Base-by-base conservation (phyloP, 2,888 invertebrate genomes). In the Phortica okadai region DNA sequence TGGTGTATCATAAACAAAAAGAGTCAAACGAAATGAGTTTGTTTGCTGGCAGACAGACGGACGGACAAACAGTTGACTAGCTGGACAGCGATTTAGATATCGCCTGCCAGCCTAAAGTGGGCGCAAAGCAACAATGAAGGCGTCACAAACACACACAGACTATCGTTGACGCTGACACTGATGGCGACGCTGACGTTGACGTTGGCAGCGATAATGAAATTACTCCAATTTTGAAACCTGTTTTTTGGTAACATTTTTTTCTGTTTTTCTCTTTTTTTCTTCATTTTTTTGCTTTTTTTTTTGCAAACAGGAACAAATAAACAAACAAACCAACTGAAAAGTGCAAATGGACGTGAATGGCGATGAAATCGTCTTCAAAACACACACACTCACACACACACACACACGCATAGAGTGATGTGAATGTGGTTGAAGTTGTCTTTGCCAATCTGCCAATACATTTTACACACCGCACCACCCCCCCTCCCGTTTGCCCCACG, bases 141-240 rank as follows among this genome's bases (percentile, higher is more conserved):
- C 33, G 33, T 56, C 7, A n/a, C 56, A 56, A 10, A 14, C 14
- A 56, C 7, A 2, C 56, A 16, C 16, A 6, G 16, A 56, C 56
- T 14, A 16, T 56, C 62, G 25, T 7, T 21, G 16, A 16, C 59
- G 25, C 25, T n/a, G 56, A 56, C 56, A 44, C 25, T 42, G 67
- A 62, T 25, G 69, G 41, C 75, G 45, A 64, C 56, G 41, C 21
- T 14, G 66, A 54, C 77, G 62, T 4, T 50, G 66, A 41, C 75
- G 76, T 59, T 74, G 77, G 79, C 74, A 78, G 81, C 74, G 77
- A 82, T 81, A 80, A 82, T 82, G 83, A 84, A 88, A 87, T 88
- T 90, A 88, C 87, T 88, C 88, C 84, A 89, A 86, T 89, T 89
- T 88, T 87, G 77, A 87, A 87, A 86, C 84, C 78, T 82, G 85